Evolutionary conservation across 2,113 vertebrate species (phyloP).

Genomic region (Mus musculus): DNA sequence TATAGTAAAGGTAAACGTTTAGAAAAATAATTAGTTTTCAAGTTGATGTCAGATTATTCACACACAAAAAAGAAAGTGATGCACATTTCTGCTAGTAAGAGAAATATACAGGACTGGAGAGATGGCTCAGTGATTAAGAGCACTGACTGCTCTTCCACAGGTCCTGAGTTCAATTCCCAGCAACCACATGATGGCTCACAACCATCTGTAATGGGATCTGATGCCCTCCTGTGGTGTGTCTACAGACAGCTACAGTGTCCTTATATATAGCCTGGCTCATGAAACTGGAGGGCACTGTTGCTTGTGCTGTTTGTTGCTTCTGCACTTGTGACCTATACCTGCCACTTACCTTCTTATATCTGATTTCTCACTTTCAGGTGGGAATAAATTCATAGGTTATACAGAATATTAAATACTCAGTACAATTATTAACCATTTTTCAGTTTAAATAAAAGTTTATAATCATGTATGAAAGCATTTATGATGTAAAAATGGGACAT

Average conservation of each 20-base stretch:
- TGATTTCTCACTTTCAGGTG: slow-evolving; percentile 42
- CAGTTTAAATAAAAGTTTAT: slow-evolving; percentile 36
- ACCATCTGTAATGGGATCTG: too few relatives aligned
- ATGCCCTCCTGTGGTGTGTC: too few relatives aligned
- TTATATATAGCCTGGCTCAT: background rate
- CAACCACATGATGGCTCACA: too few relatives aligned
- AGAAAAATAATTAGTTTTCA: slow-evolving; percentile 75
- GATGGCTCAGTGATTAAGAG: too few relatives aligned
- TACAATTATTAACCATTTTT: slow-evolving; percentile 22
- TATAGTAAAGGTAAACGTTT: slow-evolving; percentile 61
- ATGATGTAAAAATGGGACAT: background rate
- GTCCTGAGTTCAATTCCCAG: too few relatives aligned
- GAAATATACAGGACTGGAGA: slow-evolving; percentile 20
- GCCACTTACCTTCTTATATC: background rate
- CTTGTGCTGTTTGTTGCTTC: slow-evolving; percentile 2
- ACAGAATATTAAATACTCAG: slow-evolving; percentile 24
- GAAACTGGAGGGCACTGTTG: background rate
- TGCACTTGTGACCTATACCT: background rate
- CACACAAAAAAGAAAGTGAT: slow-evolving; percentile 65
- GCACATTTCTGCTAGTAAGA: slow-evolving; percentile 57
- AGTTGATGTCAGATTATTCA: slow-evolving; percentile 64
- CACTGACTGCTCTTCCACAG: too few relatives aligned
- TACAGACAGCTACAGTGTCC: too few relatives aligned
- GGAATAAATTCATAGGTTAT: slow-evolving; percentile 16
- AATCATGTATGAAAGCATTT: background rate